Conservation (phyloP, 2,113 vertebrate genomes). For the Clarias gariepinus region DNA sequence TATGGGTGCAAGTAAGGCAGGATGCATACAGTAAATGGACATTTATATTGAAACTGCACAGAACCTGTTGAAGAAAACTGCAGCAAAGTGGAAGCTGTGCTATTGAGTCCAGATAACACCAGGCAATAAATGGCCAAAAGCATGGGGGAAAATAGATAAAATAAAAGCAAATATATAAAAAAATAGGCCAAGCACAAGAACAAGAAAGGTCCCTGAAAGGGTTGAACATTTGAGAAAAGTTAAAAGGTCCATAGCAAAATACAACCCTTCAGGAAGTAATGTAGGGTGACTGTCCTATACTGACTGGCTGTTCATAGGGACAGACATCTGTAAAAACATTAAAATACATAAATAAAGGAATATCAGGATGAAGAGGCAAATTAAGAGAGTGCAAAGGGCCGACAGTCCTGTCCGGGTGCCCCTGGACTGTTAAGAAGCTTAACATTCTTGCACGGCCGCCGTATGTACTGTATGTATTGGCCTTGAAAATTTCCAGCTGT, state of each 20-base stretch:
- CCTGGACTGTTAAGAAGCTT: constrained; percentile 25
- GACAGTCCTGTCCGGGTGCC: constrained; percentile 20
- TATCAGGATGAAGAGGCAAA: constrained; percentile 37
- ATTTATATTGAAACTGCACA: constrained; percentile 18
- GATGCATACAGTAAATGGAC: constrained; percentile 19
- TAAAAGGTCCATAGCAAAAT: constrained; percentile 25
- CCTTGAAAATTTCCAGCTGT: constrained; percentile 19
- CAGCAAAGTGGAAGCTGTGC: constrained; percentile 24
- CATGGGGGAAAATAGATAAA: not conserved
- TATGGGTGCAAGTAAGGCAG: constrained; percentile 1
- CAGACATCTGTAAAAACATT: constrained; percentile 16
- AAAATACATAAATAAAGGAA: constrained; percentile 33
- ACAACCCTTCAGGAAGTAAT: constrained; percentile 19
- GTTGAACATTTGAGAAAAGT: not conserved
- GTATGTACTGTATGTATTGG: constrained; percentile 8
- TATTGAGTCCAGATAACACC: constrained; percentile 34
- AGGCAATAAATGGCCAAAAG: constrained; percentile 7
- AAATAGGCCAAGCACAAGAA: not conserved
- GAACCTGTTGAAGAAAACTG: constrained; percentile 8
- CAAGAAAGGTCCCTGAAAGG: not conserved
- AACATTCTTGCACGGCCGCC: constrained; percentile 15
- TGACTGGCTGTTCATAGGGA: constrained; percentile 8
- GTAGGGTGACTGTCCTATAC: constrained; percentile 15
- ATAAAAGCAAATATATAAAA: not conserved
- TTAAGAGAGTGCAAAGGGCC: constrained; percentile 30